Evolutionary conservation across 1,140 invertebrate genomes (phyloP).

Genomic region (Heliothis virescens): DNA sequence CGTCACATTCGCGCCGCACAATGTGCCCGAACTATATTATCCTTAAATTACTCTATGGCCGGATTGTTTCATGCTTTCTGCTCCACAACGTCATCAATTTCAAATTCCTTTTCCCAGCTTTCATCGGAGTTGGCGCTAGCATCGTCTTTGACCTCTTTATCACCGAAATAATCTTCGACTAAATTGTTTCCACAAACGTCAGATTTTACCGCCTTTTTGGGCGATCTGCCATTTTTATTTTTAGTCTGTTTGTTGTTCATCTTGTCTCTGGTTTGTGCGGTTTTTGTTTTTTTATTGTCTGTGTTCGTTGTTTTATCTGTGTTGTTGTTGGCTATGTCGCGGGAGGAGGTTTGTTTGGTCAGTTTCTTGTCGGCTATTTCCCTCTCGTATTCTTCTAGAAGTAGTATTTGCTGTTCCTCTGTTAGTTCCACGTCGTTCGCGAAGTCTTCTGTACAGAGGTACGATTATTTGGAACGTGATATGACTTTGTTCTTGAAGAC

Average conservation of each 20-base stretch:
- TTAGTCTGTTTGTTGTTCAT: conserved; percentile 68
- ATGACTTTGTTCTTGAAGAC: conserved; percentile 39
- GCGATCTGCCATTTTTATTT: conserved; percentile 69
- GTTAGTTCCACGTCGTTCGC: conserved; percentile 87
- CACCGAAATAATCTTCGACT: conserved; percentile 84
- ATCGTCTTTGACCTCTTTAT: conserved; percentile 81
- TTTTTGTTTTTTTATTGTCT: conserved; percentile 56
- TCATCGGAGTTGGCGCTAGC: conserved; percentile 85
- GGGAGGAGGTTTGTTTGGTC: conserved; percentile 61
- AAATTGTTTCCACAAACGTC: conserved; percentile 80
- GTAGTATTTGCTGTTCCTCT: conserved; percentile 87
- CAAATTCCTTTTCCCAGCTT: conserved; percentile 86
- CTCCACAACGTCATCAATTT: conserved; percentile 75
- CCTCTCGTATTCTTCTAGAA: conserved; percentile 87
- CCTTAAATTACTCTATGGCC: conserved; percentile 46
- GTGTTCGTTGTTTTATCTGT: conserved; percentile 57
- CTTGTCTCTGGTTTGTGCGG: conserved; percentile 64
- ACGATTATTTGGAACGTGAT: conserved; percentile 18
- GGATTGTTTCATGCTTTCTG: conserved; percentile 72
- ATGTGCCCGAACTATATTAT: conserved; percentile 40
- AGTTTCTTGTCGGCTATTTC: conserved; percentile 79
- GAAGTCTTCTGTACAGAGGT: conserved; percentile 86
- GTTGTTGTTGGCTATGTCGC: conserved; percentile 72
- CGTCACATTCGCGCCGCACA: conserved; percentile 38
- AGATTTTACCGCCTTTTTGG: conserved; percentile 68